Conservation (phyloP, 1,140 invertebrate genomes). For the Lepidurus couesii region DNA sequence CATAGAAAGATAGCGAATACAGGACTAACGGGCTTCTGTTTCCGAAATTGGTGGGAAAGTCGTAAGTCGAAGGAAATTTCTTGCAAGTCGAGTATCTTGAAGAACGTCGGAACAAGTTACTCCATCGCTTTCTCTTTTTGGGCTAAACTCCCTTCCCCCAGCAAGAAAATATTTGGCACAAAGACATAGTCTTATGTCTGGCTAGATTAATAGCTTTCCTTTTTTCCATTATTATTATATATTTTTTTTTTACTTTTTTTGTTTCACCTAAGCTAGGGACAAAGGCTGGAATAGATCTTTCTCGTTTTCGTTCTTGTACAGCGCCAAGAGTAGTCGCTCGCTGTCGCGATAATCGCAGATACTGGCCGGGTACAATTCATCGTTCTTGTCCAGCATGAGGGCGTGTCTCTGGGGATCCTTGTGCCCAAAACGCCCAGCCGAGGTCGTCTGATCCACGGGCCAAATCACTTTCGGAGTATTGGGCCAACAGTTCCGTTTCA, state of each 20-base stretch:
- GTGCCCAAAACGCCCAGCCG: background rate
- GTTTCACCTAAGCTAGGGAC: background rate
- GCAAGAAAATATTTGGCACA: background rate
- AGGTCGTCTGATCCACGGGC: background rate
- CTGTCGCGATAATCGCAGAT: constrained; percentile 16
- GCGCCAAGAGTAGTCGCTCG: constrained; percentile 2
- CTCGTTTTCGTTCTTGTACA: constrained; percentile 9
- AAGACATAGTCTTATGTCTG: background rate
- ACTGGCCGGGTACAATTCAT: constrained; percentile 9
- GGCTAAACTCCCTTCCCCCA: background rate
- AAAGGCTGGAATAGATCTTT: constrained; percentile 19
- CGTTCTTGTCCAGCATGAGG: background rate
- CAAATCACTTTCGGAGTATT: background rate
- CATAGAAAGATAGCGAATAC: background rate
- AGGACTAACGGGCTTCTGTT: background rate
- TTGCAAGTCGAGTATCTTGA: background rate
- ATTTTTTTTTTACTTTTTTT: background rate
- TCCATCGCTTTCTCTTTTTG: background rate
- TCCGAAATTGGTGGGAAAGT: background rate
- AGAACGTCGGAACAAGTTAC: background rate
- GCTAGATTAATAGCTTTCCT: background rate
- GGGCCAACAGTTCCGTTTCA: background rate
- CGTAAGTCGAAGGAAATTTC: background rate
- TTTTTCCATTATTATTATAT: background rate
- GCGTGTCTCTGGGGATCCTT: constrained; percentile 1